Conservation (phyloP, 2,113 vertebrate genomes). For the Cyprinodon tularosa region DNA sequence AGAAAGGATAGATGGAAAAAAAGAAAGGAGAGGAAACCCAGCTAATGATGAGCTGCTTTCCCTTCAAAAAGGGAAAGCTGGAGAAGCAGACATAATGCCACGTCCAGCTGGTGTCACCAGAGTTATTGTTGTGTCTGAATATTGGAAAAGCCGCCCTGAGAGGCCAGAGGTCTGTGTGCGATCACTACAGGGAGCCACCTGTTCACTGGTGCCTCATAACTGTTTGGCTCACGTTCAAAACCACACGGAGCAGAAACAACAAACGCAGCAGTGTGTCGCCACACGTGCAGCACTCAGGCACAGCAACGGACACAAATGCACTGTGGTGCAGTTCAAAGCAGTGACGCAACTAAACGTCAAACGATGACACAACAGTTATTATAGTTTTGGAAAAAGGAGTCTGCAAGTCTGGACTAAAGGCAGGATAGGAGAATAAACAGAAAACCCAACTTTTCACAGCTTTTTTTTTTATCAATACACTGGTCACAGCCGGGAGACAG, state of each 20-base stretch:
- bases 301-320: slow-evolving; percentile 3
- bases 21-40: slow-evolving; percentile 11
- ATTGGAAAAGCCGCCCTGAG: slow-evolving; percentile 12
- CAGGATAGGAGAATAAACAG: too few relatives aligned
- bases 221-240: slow-evolving; percentile 39
- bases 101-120: slow-evolving; percentile 30
- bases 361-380: slow-evolving; percentile 3
- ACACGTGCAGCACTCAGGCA: slow-evolving; percentile 8
- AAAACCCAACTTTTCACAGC: too few relatives aligned
- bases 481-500: too few relatives aligned
- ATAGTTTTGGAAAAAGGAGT: not conserved
- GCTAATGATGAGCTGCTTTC: slow-evolving; percentile 28
- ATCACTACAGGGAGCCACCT: slow-evolving; percentile 43
- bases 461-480: too few relatives aligned
- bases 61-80: slow-evolving; percentile 37
- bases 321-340: slow-evolving; percentile 12
- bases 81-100: not conserved
- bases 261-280: slow-evolving; percentile 5
- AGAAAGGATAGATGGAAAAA: slow-evolving; percentile 2
- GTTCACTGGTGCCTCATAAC: slow-evolving; percentile 29
- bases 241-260: slow-evolving; percentile 27
- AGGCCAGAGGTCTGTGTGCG: slow-evolving; percentile 19
- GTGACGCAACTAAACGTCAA: slow-evolving; percentile 1
- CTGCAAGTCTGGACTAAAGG: not conserved
- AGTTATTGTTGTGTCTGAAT: slow-evolving; percentile 37